Base-by-base conservation (phyloP, 2,888 invertebrate genomes). In the Hoplodrina blanda region DNA sequence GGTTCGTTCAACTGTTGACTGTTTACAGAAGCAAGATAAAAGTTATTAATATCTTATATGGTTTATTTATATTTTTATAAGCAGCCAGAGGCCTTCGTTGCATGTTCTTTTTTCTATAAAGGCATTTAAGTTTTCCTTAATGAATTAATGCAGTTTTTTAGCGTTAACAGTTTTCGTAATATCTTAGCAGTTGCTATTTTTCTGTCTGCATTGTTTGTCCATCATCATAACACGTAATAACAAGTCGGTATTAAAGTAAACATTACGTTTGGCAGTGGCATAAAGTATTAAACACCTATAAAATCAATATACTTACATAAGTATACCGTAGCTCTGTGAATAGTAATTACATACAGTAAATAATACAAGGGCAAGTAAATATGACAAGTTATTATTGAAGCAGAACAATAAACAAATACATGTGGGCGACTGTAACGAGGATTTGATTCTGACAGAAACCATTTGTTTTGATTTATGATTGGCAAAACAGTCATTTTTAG, bases 311-410 rank as follows among this genome's bases (percentile, higher is more conserved):
- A 70, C 17, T 60, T 76, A 67, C 52, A 56, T 65, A 62, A 20
- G 62, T 17, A 15, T 6, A 46, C 46, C 46, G 11, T 46, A 69
- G 69, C 69, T 73, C 72, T 66, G 44, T 78, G 68, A 81, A 81
- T 65, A 69, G 65, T 68, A 73, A 81, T 73, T 69, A 62, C 64
- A 64, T 71, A 68, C 67, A 66, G 74, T 72, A 74, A 82, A 82
- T 78, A 75, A 64, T 52, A 73, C 70, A 75, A 78, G 75, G 72
- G 57, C 63, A 62, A 53, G 59, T 62, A 55, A 78, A 65, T 70
- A 72, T 49, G 69, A 64, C 68, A 70, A 60, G 60, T 75, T 73
- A 73, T 73, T 80, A 65, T 62, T 72, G 50, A 60, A 50, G 37
- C 53, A 44, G 59, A 46, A 73, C 60, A 77, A 72, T 73, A 57